phyloP scores from a whole-genome alignment of 2,797 vertebrate species.

The Coilia nasus region DNA sequence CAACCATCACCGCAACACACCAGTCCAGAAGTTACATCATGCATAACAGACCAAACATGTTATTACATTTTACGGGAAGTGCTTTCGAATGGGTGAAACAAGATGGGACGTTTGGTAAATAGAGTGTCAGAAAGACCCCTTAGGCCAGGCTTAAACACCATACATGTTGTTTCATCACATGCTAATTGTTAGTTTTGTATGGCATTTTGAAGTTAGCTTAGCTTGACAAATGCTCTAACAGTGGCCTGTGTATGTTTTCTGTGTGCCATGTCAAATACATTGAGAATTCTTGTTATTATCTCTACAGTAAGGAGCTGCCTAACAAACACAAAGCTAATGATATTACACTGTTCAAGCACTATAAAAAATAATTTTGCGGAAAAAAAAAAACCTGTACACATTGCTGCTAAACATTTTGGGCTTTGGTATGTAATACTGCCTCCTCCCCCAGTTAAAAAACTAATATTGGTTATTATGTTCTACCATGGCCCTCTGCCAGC shows the following conservation, averaged over 20 bases:
- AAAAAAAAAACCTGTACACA: too few species aligned
- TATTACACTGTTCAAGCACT: too few species aligned
- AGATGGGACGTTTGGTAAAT: neutral
- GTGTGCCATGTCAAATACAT: slow-evolving; percentile 4
- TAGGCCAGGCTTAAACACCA: slow-evolving; percentile 3
- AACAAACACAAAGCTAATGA: neutral
- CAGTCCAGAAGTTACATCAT: slow-evolving; percentile 22
- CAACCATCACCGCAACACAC: neutral
- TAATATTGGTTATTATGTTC: too few species aligned
- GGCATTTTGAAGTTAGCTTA: neutral
- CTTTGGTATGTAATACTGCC: neutral
- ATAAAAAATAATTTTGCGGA: too few species aligned
- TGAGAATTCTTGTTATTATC: neutral
- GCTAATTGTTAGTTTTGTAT: slow-evolving; percentile 20
- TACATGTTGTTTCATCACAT: slow-evolving; percentile 10
- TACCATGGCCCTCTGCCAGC: too few species aligned
- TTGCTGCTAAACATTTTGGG: too few species aligned
- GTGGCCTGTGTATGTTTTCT: neutral
- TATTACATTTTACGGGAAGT: slow-evolving; percentile 13
- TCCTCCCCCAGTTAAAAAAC: neutral
- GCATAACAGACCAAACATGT: slow-evolving; percentile 13
- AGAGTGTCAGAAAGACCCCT: slow-evolving; percentile 17
- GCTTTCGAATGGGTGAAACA: neutral
- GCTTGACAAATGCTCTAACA: neutral
- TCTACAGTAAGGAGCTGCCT: neutral